Base-by-base conservation (phyloP, 2,797 vertebrate species). In the Hoplostethus mediterraneus region DNA sequence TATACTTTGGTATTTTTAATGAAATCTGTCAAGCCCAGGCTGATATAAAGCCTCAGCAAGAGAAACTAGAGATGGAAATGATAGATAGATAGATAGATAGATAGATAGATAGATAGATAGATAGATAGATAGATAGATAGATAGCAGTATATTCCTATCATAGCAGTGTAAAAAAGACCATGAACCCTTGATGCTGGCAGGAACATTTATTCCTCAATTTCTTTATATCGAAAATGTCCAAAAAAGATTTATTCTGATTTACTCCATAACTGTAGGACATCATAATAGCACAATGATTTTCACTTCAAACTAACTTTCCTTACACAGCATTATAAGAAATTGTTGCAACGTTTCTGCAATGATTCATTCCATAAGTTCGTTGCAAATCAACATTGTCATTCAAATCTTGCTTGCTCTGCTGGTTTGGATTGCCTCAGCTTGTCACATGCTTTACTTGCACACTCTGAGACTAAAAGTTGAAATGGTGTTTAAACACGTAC, bases 1-100 rank as follows among this genome's bases (percentile, higher is more conserved):
- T 53, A 70, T 73, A 55, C 86, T 88, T 84, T 84, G 71, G 73
- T 73, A 56, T 66, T 68, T 86, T 83, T 66, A 63, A 59, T 57
- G 57, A 66, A 79, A 66, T 75, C 52, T 79, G 48, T 48, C 65
- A 61, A 62, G 47, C 54, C 71, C 74, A 68, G 60, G 17, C 71
- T 61, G 66, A 2, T 10, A 40, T 40, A 40, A 40, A 40, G 38
- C 64, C 42, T 67, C 60, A 44, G 66, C 67, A 77, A 77, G 66
- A 45, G 38, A 61, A 79, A 61, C 38, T 53, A 21, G 75, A 69
- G 54, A 51, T 56, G 73, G 67, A 81, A 28, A 28, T 28, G 28
- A 28, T 28, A 28, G 28, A 28, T 28, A n/a, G n/a, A n/a, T n/a
- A n/a, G n/a, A n/a, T n/a, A n/a, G n/a, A n/a, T n/a, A n/a, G n/a